phyloP scores from a whole-genome alignment of 2,888 invertebrate species.

The Tenthredo amoena region DNA sequence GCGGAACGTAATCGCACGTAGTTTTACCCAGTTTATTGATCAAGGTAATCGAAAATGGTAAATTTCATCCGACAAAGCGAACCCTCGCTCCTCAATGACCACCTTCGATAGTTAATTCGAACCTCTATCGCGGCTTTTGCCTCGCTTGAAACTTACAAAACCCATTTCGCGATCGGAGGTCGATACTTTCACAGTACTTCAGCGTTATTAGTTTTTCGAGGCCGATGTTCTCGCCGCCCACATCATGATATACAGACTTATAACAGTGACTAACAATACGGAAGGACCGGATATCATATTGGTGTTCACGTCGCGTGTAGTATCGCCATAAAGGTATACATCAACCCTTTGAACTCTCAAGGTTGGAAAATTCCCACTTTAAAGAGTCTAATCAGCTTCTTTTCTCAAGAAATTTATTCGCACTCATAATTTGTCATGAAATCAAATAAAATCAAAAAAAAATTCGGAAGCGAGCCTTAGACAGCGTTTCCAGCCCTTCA shows the following conservation, averaged over 20 bases:
- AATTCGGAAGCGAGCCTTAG: neutral
- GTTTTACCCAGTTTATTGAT: neutral
- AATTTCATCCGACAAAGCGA: neutral
- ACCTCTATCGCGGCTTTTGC: neutral
- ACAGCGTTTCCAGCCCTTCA: neutral
- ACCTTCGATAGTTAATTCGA: neutral
- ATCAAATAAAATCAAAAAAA: neutral
- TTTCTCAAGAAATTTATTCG: neutral
- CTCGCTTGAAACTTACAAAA: neutral
- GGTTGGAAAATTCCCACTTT: neutral
- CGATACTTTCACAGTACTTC: slow-evolving; percentile 26
- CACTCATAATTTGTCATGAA: neutral
- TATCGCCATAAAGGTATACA: neutral
- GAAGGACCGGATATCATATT: slow-evolving; percentile 9
- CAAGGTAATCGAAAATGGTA: neutral
- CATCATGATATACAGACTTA: neutral
- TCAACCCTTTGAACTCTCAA: neutral
- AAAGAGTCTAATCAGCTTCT: neutral
- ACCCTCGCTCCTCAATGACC: neutral
- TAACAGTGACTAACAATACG: slow-evolving; percentile 7
- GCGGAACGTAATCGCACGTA: neutral
- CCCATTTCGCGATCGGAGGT: slow-evolving; percentile 32
- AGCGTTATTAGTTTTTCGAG: slow-evolving; percentile 23
- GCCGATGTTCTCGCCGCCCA: slow-evolving; percentile 8
- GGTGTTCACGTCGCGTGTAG: slow-evolving; percentile 12